Evolutionary conservation across 2,888 invertebrate species (phyloP), one percentile per base, ranked within the genome.

Genomic region (Hirtodrosophila cameraria): DNA sequence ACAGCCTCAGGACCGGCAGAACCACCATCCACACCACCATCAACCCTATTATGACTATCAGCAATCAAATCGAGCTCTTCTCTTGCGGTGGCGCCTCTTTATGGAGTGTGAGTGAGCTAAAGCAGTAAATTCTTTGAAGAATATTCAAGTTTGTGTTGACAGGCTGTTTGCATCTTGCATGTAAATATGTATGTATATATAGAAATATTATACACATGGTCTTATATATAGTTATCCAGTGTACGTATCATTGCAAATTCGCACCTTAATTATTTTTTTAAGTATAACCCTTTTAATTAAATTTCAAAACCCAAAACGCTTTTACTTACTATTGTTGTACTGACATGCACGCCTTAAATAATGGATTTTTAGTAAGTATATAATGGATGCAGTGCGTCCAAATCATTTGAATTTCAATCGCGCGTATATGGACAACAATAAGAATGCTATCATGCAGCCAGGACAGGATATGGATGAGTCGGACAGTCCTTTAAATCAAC

Each of bases 351-450:
- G 43, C 83, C 31, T 62, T 63, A 39, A 42, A 38, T 43, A n/a
- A 38, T 42, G 73, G 65, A 66, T 42, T 53, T n/a, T 38, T 78
- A 90, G 90, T 89, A 89, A 90, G 89, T 89, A 90, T 89, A 86
- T 89, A 89, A 89, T 82, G 76, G 70, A 74, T 80, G 79, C 77
- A 67, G 49, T 70, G 73, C 74, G 58, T 75, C 63, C 75, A 65
- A 71, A 72, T 65, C 77, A 72, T 69, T 74, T 77, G 67, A 70
- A 77, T 50, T 84, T 80, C 62, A 92, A 93, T 83, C 93, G 93
- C 86, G 89, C 92, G 38, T 90, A 89, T 31, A 92, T 93, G 92
- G 86, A 81, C 49, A 86, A 73, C 35, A 83, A 73, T 39, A 65
- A 81, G 61, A 83, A 86, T 36, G 18, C 70, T 12, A 41, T 71